phyloP scores from a whole-genome alignment of 2,113 vertebrate species.

The Eclectus roratus region DNA sequence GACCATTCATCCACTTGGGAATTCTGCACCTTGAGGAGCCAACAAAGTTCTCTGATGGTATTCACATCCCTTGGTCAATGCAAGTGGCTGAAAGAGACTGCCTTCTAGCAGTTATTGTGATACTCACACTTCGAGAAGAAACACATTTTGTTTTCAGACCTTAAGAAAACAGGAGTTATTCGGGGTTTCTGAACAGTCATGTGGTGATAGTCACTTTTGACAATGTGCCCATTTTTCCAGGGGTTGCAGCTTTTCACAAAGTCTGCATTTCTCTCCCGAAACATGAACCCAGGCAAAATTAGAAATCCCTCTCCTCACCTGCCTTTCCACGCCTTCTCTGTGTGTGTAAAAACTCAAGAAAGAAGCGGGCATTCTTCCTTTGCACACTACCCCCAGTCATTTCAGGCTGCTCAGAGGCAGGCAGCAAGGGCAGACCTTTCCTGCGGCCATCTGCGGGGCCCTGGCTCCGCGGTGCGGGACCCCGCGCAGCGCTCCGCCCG shows the following conservation, averaged over 20 bases:
- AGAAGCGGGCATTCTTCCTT: rapidly evolving
- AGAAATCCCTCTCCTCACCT: neutral
- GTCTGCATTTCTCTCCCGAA: neutral
- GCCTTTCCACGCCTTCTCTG: neutral
- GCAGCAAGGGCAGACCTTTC: rapidly evolving
- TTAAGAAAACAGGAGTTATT: neutral
- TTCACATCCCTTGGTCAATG: neutral
- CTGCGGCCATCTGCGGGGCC: rapidly evolving
- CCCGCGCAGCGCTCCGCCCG: neutral
- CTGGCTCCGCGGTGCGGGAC: neutral
- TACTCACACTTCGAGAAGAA: neutral
- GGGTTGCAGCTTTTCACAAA: neutral
- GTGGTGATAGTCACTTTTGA: neutral
- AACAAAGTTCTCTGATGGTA: neutral
- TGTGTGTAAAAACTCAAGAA: rapidly evolving
- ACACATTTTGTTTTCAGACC: neutral
- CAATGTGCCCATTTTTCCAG: neutral
- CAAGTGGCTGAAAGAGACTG: neutral
- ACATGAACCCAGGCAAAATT: neutral
- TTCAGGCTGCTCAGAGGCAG: rapidly evolving
- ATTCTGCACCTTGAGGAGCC: neutral
- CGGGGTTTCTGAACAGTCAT: neutral
- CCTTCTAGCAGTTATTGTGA: rapidly evolving
- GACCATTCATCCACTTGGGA: neutral
- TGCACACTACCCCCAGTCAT: rapidly evolving